Evolutionary conservation across 1,140 invertebrate species (phyloP), one percentile per base, ranked within the genome.

Genomic region (Leptinotarsa undecemlineata): DNA sequence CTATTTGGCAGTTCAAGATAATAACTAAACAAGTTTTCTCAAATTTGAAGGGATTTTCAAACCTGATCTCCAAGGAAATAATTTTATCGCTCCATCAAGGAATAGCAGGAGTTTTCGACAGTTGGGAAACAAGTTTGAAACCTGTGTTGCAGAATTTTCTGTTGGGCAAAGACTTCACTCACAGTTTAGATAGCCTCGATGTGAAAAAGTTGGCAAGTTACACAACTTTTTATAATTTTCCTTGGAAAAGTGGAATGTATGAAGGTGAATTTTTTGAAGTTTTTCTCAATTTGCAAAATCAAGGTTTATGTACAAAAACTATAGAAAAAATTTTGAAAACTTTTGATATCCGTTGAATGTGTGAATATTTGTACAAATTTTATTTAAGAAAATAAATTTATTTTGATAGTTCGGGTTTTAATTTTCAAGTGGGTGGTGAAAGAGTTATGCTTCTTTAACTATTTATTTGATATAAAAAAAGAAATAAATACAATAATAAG

Each of bases 1-100:
- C 90, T 73, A 84, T 90, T 57, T 92, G 91, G 91, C 91, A 92
- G 82, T 86, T 92, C 20, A 92, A 91, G 78, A 84, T 92, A 5
- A 81, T 92, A 3, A 83, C 87, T 11, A 86, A 87, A 4, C 88
- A 88, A 76, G 85, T 88, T 79, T 76, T 84, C 80, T 60, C 71
- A 14, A 68, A 74, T 57, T 83, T 85, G 73, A 84, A 84, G 48
- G 57, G n/a, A 13, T 75, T 88, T 47, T 64, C 21, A 42, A 23
- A 63, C 19, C 23, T 79, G 8, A 75, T 89, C 15, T 85, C 85
- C 62, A 73, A 82, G 33, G 88, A 89, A 79, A 85, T 83, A 79
- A 84, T 88, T 61, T 76, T 88, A 8, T 87, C 90, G 0, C 86
- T 92, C 11, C 88, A 90, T 74, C 90, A 91, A 81, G 87, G 86